Evolutionary conservation across 1,140 invertebrate species (phyloP), one percentile per base, ranked within the genome.

Genomic region (Aphelinus certus): DNA sequence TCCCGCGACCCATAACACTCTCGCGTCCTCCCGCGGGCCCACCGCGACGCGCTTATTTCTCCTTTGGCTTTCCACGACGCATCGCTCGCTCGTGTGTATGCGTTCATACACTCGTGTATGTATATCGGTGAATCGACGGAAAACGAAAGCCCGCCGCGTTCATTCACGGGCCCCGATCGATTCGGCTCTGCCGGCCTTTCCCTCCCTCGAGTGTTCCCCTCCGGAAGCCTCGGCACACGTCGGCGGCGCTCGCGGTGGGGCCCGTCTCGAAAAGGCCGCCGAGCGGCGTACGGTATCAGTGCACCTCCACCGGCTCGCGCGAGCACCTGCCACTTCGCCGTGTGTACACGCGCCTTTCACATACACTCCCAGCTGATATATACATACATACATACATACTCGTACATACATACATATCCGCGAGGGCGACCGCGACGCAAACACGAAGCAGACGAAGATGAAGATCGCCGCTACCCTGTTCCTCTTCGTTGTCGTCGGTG

Each of bases 401-500:
- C 26, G 26, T 26, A 26, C 26, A 26, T 26, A 46, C 43, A 7
- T 7, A 3, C 6, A 3, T 10, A 45, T 4, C 60, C 43, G 53
- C 26, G n/a, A 9, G 62, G 9, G 1, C 3, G 7, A 43, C 6
- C 49, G 57, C 10, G 2, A 48, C 10, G 55, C 60, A 67, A 84
- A 81, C 78, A 79, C 83, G 77, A 79, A 84, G 77, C 26, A 72
- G 66, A 73, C 78, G 45, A 82, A 57, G 63, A 86, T 87, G 86
- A 88, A 87, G 78, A 83, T 87, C 63, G 80, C 79, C 55, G 81
- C 82, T 46, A 86, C 82, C 47, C 78, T 84, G 61, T 85, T 86
- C 61, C 79, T 87, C 47, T 84, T 86, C 72, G 81, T 87, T 42
- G 81, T 86, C 42, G 81, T 86, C 74, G 86, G 86, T 87, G 82